Percentiles rank a stretch among this genome's conserved stretches.
These are phyloP conservation scores for Drosophila rhopaloa DNA, from an alignment of 1,140 invertebrate genomes.

Conservation along the genomic window DNA sequence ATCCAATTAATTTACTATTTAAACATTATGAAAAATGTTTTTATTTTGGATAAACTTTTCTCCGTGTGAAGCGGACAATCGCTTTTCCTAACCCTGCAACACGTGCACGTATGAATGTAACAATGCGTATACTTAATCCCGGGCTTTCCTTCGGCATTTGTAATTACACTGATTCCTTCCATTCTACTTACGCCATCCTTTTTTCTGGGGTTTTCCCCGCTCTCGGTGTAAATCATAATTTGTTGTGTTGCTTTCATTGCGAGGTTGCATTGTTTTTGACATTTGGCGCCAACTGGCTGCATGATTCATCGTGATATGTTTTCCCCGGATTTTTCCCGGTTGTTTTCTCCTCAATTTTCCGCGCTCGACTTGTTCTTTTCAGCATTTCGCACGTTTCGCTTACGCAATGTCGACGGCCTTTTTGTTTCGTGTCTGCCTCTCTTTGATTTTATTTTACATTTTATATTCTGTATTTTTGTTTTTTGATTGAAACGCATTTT, in stretches of 20 bases:
- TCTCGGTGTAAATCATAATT: slow-evolving; percentile 69
- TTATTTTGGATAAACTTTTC: neutral
- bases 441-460: slow-evolving; percentile 14
- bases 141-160: slow-evolving; percentile 31
- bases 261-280: slow-evolving; percentile 74
- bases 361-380: slow-evolving; percentile 16
- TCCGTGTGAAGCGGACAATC: slow-evolving; percentile 14
- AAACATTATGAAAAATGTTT: too few relatives aligned
- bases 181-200: slow-evolving; percentile 12
- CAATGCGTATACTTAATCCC: slow-evolving; percentile 45
- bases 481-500: slow-evolving; percentile 74
- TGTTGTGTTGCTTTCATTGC: slow-evolving; percentile 44
- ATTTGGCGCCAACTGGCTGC: slow-evolving; percentile 80
- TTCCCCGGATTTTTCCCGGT: slow-evolving; percentile 24
- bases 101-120: slow-evolving; percentile 50
- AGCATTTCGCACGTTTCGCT: slow-evolving; percentile 58
- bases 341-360: slow-evolving; percentile 5
- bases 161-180: slow-evolving; percentile 70
- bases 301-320: slow-evolving; percentile 69
- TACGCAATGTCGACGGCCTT: slow-evolving; percentile 61
- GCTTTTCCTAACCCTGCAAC: slow-evolving; percentile 24
- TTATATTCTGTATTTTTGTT: slow-evolving; percentile 18
- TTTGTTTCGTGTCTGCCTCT: slow-evolving; percentile 15
- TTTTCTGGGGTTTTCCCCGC: neutral
- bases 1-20: too few relatives aligned